Evolutionary conservation across 1,140 invertebrate genomes (phyloP), one percentile per base, ranked within the genome.

Genomic region (Holotrichia oblita): DNA sequence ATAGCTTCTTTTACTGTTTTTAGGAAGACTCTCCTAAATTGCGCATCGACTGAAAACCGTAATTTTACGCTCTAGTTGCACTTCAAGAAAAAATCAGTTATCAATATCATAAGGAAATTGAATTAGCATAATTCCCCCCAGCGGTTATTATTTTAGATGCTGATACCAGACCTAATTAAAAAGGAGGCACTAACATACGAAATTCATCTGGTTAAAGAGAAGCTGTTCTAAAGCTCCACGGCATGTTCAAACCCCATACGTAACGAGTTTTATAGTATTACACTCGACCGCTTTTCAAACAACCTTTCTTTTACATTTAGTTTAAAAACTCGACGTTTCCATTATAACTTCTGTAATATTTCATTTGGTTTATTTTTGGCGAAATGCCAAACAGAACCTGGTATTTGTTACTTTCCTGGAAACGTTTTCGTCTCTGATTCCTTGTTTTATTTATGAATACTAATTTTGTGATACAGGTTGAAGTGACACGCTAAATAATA

Each of bases 241-340:
- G 12, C 44, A n/a, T 12, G 12, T 48, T 48, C 44, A 48, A n/a
- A 48, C 12, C 44, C 12, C 44, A 48, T 48, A 48, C 12, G 44
- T 48, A 48, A 48, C n/a, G 44, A 48, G 44, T 48, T 48, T 48
- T 48, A 48, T 48, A n/a, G n/a, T n/a, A n/a, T n/a, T n/a, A n/a
- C n/a, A 48, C n/a, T n/a, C 44, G 44, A 48, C 44, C 44, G 12
- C 44, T 48, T 48, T 48, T n/a, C 44, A 48, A 48, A 48, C 44
- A 48, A 48, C 44, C 44, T 14, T 48, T 48, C 44, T 48, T 48
- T 48, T 48, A 48, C 44, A 48, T 48, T 48, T 48, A 10, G 44
- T 10, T 48, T 48, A 14, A 48, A 48, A 48, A 48, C n/a, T 48
- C 44, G 44, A 48, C 44, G 44, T 48, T 12, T n/a, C 44, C 8